These are phyloP conservation scores for Parauchenoglanis punctatus DNA, from an alignment of 2,797 vertebrate species.

Conservation along the genomic window DNA sequence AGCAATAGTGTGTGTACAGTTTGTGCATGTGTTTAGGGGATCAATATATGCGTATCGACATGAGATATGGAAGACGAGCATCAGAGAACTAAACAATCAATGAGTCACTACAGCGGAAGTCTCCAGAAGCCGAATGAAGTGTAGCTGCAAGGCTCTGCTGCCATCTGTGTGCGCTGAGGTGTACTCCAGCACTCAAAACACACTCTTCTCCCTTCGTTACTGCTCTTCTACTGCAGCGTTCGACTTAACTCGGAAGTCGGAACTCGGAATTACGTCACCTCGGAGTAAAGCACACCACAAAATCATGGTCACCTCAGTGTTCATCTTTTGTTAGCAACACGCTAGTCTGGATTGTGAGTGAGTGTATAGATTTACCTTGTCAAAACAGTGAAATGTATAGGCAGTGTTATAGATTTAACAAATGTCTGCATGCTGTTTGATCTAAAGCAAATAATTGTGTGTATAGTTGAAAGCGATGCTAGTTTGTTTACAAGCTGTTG, in stretches of 20 bases:
- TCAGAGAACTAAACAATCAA: background rate
- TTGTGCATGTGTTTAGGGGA: background rate
- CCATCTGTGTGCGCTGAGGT: conserved; percentile 15
- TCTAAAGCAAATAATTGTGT: background rate
- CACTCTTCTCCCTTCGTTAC: background rate
- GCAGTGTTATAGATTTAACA: background rate
- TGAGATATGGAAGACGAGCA: background rate
- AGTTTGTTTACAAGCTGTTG: background rate
- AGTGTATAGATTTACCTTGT: background rate
- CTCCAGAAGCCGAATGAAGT: conserved; percentile 5
- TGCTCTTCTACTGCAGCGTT: background rate
- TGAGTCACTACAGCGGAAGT: conserved; percentile 3
- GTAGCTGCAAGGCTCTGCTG: background rate
- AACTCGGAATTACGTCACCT: background rate
- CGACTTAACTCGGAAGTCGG: background rate
- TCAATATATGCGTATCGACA: background rate
- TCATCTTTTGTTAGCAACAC: background rate
- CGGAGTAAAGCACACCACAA: background rate
- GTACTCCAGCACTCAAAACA: background rate
- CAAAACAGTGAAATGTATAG: background rate
- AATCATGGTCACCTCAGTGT: background rate
- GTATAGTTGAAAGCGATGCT: background rate
- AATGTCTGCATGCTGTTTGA: background rate
- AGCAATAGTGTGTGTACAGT: background rate
- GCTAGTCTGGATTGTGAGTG: background rate